These are phyloP conservation scores for Eciton burchellii DNA, from an alignment of 1,140 invertebrate species.

Conservation along the genomic window DNA sequence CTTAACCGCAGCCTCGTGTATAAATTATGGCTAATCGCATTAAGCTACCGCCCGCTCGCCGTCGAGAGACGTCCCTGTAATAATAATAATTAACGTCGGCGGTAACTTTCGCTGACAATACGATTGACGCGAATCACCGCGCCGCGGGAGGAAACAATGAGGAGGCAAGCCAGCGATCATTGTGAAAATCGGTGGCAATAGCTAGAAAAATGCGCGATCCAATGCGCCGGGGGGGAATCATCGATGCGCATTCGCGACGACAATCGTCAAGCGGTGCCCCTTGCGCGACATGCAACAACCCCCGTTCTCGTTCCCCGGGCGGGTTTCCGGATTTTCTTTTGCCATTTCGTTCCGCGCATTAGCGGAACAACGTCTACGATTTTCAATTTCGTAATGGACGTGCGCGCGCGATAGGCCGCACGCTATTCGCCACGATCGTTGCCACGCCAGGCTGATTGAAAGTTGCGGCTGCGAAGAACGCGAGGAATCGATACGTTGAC, in stretches of 20 bases:
- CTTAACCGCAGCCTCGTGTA: conserved; percentile 40
- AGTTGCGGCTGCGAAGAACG: conserved; percentile 52
- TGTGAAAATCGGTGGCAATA: background rate
- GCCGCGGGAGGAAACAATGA: background rate
- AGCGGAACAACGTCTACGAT: conserved; percentile 48
- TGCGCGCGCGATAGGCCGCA: conserved; percentile 16
- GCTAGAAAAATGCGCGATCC: conserved; percentile 12
- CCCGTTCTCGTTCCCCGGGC: background rate
- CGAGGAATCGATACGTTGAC: conserved; percentile 51
- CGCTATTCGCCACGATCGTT: conserved; percentile 25
- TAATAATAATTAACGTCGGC: conserved; percentile 34
- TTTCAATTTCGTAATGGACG: conserved; percentile 65
- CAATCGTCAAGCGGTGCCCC: background rate
- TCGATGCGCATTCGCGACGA: background rate
- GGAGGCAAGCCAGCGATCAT: background rate
- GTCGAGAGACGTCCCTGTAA: background rate
- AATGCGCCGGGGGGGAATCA: conserved; percentile 6
- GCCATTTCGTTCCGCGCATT: conserved; percentile 16
- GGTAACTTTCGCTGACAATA: conserved; percentile 4
- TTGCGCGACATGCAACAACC: background rate
- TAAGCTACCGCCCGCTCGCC: conserved; percentile 12
- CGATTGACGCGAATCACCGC: conserved; percentile 14
- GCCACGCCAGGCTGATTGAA: conserved; percentile 49
- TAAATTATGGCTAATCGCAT: conserved; percentile 55
- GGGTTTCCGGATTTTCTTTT: background rate